Evolutionary conservation across 2,888 invertebrate genomes (phyloP).

Genomic region (Drosophila peninsularis): DNA sequence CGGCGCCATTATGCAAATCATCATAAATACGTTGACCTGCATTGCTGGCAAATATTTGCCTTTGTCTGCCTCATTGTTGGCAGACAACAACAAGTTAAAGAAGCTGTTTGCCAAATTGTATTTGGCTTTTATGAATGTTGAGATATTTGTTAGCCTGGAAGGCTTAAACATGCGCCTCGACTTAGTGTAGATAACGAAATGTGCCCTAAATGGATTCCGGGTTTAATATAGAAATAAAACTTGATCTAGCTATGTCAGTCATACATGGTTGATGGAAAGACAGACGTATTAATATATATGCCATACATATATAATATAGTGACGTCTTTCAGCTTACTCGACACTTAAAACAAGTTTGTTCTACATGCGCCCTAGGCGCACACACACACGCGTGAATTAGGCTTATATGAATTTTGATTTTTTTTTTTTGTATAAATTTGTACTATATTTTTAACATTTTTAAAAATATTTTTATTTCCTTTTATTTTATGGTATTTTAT

Average conservation of each 20-base stretch:
- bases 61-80: not conserved
- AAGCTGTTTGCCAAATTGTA: conserved; percentile 1
- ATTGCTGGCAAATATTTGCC: conserved; percentile 26
- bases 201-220: not conserved
- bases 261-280: not conserved
- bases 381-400: not conserved
- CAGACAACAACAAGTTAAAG: not conserved
- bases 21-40: conserved; percentile 72
- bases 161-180: not conserved
- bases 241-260: not conserved
- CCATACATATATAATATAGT: not conserved
- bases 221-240: not conserved
- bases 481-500: not conserved
- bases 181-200: not conserved
- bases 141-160: conserved; percentile 1
- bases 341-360: not conserved
- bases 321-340: not conserved
- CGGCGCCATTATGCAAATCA: conserved; percentile 63
- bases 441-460: no score
- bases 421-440: no score
- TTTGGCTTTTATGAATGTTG: not conserved
- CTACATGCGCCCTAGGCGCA: not conserved
- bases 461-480: not conserved
- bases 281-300: not conserved
- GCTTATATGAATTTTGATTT: not conserved